Percentiles rank a stretch among this genome's conserved stretches.
Evolutionary conservation across 1,140 invertebrate genomes (phyloP).

Genomic region (Macrobrachium nipponense): DNA sequence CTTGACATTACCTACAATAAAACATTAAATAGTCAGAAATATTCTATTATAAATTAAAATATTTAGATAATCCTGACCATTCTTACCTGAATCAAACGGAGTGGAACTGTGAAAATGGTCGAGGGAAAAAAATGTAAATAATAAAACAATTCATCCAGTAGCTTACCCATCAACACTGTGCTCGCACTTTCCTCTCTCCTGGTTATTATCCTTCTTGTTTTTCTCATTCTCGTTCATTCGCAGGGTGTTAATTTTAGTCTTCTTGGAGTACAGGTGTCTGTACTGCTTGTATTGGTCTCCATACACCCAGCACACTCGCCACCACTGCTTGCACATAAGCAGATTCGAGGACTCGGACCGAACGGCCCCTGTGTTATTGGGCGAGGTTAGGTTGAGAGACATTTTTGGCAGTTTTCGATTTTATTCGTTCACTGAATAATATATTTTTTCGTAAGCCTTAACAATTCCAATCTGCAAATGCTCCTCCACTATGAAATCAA

Average conservation of each 20-base stretch:
- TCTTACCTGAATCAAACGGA: not conserved
- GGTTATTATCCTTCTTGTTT: conserved; percentile 11
- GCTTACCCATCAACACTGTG: conserved; percentile 27
- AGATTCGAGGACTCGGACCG: conserved; percentile 71
- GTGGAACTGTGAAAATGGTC: too few species aligned
- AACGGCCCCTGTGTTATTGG: conserved; percentile 47
- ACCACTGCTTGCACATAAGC: conserved; percentile 87
- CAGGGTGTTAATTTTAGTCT: conserved; percentile 67
- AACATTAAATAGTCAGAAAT: not conserved
- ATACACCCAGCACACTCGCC: conserved; percentile 88
- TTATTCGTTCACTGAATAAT: not conserved
- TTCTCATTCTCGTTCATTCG: conserved; percentile 34
- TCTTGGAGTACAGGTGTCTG: conserved; percentile 80
- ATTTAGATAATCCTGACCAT: too few species aligned
- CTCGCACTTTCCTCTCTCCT: conserved; percentile 21
- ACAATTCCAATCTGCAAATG: too few species aligned
- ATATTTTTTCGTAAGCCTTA: too few species aligned
- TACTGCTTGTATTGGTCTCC: conserved; percentile 87
- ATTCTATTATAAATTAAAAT: not conserved
- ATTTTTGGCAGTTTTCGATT: conserved; percentile 20
- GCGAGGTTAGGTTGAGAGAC: conserved; percentile 51
- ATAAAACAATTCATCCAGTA: not conserved
- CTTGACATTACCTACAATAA: not conserved
- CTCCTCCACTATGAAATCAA: too few species aligned
- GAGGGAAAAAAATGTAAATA: too few species aligned